Evolutionary conservation across 1,140 invertebrate species (phyloP), one percentile per base, ranked within the genome.

Genomic region (Drosophila bocki): DNA sequence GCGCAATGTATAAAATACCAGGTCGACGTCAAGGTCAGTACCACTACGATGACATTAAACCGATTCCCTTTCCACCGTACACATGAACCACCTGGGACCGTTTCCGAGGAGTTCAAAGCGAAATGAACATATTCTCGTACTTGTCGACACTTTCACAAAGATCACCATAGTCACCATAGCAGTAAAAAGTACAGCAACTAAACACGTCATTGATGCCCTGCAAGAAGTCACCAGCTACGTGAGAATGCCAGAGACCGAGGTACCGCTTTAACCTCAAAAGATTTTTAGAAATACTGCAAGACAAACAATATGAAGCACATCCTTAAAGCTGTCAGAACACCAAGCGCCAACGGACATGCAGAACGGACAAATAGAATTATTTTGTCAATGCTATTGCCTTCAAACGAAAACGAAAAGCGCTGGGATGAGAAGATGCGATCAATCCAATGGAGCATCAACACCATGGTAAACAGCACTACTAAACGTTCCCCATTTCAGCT

Each of bases 341-440:
- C 65, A 13, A 53, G 65, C 57, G 22, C 53, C 1, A 65, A 60
- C 11, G 44, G 54, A 15, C 35, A 67, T 58, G 54, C 44, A 32
- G 41, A 62, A 7, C 13, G 41, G 22, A 51, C 58, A 29, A 70
- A 59, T 3, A 17, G 33, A 9, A 48, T 58, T 12, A 53, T 35
- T n/a, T 44, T 63, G 3, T 63, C 48, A 35, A 63, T 42, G 47
- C 8, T 32, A 29, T 50, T 32, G 26, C 47, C 47, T 3, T 50
- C 15, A 1, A 32, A 29, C 15, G 26, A 50, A n/a, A 50, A 5
- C 12, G 47, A 32, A 17, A n/a, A 50, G n/a, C 26, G 26, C 2
- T 35, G 13, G 39, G 39, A 41, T 15, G 39, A 41, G 2, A 15
- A 7, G 7, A 7, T 41, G 15, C 39, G 39, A 37, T 3, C 35